phyloP scores from a whole-genome alignment of 1,140 invertebrate species.

The Heliconius hewitsoni region DNA sequence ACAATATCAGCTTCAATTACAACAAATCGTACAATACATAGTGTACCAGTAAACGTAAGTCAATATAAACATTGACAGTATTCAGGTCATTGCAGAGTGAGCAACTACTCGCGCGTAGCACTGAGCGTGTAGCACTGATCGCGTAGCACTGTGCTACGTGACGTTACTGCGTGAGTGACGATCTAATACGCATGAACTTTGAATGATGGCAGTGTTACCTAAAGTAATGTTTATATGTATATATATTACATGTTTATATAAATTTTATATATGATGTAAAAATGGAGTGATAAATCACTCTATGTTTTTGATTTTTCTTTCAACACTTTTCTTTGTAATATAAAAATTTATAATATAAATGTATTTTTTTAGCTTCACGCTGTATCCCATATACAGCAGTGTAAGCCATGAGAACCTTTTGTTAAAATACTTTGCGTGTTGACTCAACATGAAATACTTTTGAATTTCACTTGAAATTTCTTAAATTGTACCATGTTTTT shows the following conservation, averaged over 20 bases:
- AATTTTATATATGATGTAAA: not conserved
- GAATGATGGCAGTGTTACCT: not conserved
- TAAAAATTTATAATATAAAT: too few relatives aligned
- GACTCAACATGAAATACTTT: too few relatives aligned
- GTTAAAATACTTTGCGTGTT: too few relatives aligned
- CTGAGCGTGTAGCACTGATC: not conserved
- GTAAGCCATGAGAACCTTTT: too few relatives aligned
- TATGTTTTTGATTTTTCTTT: too few relatives aligned
- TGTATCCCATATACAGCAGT: too few relatives aligned
- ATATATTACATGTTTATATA: not conserved
- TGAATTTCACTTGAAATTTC: too few relatives aligned
- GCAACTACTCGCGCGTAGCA: slow-evolving; percentile 8
- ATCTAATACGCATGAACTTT: not conserved
- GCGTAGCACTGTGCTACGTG: slow-evolving; percentile 2
- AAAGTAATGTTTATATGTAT: not conserved
- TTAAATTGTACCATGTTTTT: too few relatives aligned
- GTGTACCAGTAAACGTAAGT: not conserved
- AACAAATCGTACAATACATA: not conserved
- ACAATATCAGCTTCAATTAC: not conserved
- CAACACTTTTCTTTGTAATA: too few relatives aligned
- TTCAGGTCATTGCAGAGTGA: not conserved
- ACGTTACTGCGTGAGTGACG: not conserved
- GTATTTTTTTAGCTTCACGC: too few relatives aligned
- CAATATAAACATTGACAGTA: not conserved
- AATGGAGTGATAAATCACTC: not conserved